Conservation (phyloP, 2,113 vertebrate genomes). For the Pangasianodon hypophthalmus region DNA sequence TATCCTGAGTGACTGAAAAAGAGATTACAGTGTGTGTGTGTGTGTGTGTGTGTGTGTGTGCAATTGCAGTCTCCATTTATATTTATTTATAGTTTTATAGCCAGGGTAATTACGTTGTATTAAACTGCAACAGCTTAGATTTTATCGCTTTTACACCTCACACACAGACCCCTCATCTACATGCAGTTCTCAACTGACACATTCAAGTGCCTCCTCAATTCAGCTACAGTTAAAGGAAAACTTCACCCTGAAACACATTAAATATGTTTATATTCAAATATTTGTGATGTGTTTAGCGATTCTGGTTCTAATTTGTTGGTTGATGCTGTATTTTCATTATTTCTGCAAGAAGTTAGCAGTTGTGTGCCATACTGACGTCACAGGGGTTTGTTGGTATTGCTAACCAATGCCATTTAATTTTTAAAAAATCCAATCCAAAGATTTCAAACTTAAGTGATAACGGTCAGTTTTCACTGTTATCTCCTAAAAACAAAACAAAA, state of each 20-base stretch:
- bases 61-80: not conserved
- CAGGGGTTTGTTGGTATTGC: not conserved
- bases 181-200: constrained; percentile 52
- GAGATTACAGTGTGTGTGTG: constrained; percentile 10
- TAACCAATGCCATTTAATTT: not conserved
- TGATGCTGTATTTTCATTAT: not conserved
- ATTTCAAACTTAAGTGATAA: not conserved
- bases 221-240: not conserved
- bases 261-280: not conserved
- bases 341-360: not conserved
- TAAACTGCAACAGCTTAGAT: not conserved
- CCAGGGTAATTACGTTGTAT: constrained; percentile 34
- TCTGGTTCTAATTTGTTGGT: not conserved
- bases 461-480: not conserved
- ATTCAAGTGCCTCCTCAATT: constrained; percentile 47
- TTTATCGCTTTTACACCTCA: constrained; percentile 6
- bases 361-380: not conserved
- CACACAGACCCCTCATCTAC: not conserved
- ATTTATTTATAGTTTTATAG: constrained; percentile 35
- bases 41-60: constrained; percentile 1
- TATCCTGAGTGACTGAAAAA: constrained; percentile 27
- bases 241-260: not conserved
- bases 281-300: not conserved
- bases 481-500: not conserved
- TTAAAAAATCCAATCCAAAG: not conserved